Percentiles rank a stretch among this genome's conserved stretches.
Conservation (phyloP, 2,797 vertebrate genomes). For the Prionace glauca region DNA sequence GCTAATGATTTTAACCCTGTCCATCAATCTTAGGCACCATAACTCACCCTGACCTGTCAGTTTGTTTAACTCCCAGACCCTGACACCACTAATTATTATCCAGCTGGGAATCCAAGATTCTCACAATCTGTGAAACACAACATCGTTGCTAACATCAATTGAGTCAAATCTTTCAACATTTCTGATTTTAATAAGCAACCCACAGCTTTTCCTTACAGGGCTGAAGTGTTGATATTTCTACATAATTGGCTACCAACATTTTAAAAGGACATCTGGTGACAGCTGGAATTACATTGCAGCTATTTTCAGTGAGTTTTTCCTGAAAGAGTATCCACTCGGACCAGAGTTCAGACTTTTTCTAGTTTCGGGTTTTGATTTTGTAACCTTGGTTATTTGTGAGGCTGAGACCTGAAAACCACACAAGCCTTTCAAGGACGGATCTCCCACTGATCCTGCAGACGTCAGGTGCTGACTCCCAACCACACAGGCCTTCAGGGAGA, state of each 20-base stretch:
- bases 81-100: background rate
- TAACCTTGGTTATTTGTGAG: background rate
- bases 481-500: background rate
- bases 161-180: background rate
- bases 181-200: background rate
- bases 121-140: background rate
- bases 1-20: background rate
- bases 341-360: background rate
- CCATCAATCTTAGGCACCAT: background rate
- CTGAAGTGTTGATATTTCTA: background rate
- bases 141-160: slow-evolving; percentile 13
- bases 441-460: background rate
- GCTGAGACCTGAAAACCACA: background rate
- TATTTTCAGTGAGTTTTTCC: background rate
- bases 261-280: background rate
- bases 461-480: background rate
- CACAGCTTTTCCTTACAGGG: background rate
- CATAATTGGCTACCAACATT: background rate
- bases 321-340: background rate
- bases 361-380: background rate
- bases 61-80: background rate
- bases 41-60: background rate
- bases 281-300: background rate
- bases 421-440: background rate
- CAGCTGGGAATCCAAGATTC: background rate